Base-by-base conservation (phyloP, 1,140 invertebrate species). In the Leptopilina boulardi region DNA sequence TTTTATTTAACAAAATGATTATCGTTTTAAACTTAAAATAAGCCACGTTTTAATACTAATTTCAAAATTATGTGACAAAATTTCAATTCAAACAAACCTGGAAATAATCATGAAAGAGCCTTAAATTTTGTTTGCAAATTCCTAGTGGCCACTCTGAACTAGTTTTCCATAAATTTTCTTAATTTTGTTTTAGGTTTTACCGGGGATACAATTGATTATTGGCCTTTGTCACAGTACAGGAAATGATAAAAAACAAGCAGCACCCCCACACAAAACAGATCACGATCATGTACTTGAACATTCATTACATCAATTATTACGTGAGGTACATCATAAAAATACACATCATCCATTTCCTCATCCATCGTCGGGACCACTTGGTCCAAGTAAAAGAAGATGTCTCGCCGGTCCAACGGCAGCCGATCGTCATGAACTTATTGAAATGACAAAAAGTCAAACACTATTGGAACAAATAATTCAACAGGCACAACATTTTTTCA, bases 201-300 rank as follows among this genome's bases (percentile, higher is more conserved):
- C 98, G 41, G 97, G 97, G 26, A 97, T 99, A 77, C 97, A 99
- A 84, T 85, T 96, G 13, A 94, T 96, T 21, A 96, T 97, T 70
- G 94, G 94, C 1, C 87, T 97, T 1, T 95, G 95, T 85, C 96
- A 97, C 85, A 96, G 95, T 71, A 96, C 94, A 51, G 93, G 93
- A 10, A 91, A 90, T 92, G 88, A 94, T 86, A 90, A 95, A 82
- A 93, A 93, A 5, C 78, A 87, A 44, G 71, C 87, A 44, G 84
- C 83, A 38, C 89, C 92, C 2, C 87, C 92, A 3, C 90, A 89
- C 86, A 93, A 90, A 90, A 93, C 94, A 6, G 97, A 98, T 84
- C 97, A 99, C 87, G 98, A 99, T 91, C 97, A 98, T 88, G 98
- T 99, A 8, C 88, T 99, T 71, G 98, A 99, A 87, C 98, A 99